Conservation (phyloP, 2,797 vertebrate species). For the Bradypus variegatus region DNA sequence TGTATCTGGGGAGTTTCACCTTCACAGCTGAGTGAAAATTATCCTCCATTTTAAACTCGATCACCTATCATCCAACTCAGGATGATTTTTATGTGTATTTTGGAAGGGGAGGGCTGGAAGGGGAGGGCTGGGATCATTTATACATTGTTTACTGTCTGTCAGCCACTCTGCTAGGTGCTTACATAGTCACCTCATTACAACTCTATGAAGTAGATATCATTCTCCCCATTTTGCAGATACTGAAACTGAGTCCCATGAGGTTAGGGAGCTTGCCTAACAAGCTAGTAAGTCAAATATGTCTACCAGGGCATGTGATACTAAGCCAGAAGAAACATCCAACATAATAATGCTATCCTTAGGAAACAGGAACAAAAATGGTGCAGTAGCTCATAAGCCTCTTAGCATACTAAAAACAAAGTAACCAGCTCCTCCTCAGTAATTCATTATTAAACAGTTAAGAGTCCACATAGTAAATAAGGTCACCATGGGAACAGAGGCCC, state of each 20-base stretch:
- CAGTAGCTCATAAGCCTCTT: background rate
- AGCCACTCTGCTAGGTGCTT: background rate
- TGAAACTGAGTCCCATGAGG: background rate
- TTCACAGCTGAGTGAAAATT: constrained; percentile 9
- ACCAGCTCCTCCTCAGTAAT: background rate
- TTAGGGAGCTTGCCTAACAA: background rate
- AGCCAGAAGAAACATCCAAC: background rate
- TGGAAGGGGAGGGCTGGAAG: background rate
- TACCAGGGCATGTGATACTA: background rate
- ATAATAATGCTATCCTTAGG: background rate
- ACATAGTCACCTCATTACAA: background rate
- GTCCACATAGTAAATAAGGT: background rate
- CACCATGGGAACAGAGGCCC: background rate
- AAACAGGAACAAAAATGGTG: background rate
- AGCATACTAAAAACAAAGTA: background rate
- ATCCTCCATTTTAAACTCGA: constrained; percentile 24
- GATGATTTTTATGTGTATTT: background rate
- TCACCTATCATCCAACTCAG: background rate
- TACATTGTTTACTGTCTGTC: background rate
- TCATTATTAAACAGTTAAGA: background rate
- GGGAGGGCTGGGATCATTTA: background rate
- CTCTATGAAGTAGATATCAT: background rate
- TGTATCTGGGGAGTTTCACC: background rate
- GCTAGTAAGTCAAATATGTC: background rate
- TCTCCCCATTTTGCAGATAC: constrained; percentile 14